Percentiles rank a stretch among this genome's conserved stretches.
Evolutionary conservation across 2,797 vertebrate species (phyloP).

Genomic region (Onychomys leucogaster): DNA sequence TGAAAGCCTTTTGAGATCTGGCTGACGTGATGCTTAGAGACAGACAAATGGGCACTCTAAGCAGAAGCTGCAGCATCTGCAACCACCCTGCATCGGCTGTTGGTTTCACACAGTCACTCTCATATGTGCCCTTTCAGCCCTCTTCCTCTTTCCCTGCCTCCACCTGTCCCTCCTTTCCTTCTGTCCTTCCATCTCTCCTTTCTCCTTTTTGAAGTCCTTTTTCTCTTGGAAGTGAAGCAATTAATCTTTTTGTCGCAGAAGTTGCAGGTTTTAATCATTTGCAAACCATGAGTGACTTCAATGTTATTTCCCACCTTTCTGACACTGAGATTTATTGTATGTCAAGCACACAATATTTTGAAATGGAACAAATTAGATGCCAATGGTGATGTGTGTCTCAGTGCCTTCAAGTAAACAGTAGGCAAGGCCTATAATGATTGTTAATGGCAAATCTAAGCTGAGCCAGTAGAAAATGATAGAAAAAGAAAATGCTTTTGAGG

Average conservation of each 20-base stretch:
- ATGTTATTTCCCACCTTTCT: not conserved
- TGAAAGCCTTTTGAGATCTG: not conserved
- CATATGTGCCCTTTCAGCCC: too few relatives aligned
- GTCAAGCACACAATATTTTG: not conserved
- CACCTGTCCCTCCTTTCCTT: not conserved
- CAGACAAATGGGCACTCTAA: not conserved
- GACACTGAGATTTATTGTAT: not conserved
- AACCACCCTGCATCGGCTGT: accelerated
- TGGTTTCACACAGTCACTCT: not conserved
- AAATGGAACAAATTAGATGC: not conserved
- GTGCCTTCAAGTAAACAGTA: not conserved
- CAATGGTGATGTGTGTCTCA: not conserved
- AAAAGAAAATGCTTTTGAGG: not conserved
- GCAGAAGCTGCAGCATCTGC: not conserved
- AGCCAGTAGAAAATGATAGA: not conserved
- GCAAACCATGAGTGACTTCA: not conserved
- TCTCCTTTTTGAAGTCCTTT: not conserved
- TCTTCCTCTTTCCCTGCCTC: not conserved
- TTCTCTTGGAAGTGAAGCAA: not conserved
- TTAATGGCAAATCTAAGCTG: not conserved
- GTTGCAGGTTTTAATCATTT: not conserved
- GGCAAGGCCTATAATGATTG: not conserved
- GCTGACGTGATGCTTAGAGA: not conserved
- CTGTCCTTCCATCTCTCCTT: not conserved
- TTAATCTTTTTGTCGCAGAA: not conserved